Evolutionary conservation across 2,113 vertebrate species (phyloP).

Genomic region (Caracal caracal): DNA sequence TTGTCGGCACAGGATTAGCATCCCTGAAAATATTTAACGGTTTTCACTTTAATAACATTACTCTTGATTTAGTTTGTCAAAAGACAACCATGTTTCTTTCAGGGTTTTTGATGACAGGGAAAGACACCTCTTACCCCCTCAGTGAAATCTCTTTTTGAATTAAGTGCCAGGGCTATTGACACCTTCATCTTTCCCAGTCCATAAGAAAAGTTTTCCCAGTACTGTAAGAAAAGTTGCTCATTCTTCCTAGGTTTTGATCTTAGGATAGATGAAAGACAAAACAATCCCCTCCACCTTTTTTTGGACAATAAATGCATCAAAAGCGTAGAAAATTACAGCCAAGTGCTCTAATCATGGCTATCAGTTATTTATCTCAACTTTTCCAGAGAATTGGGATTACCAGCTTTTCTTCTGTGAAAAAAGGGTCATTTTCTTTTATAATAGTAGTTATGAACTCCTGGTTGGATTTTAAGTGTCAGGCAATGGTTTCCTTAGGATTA

Average conservation of each 20-base stretch:
- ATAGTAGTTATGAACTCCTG: not conserved
- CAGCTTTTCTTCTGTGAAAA: not conserved
- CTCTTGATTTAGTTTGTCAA: not conserved
- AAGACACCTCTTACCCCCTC: not conserved
- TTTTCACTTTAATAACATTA: not conserved
- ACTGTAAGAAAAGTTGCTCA: not conserved
- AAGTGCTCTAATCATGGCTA: not conserved
- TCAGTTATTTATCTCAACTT: not conserved
- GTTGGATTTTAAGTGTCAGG: constrained; percentile 49
- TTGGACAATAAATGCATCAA: not conserved
- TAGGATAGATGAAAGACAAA: not conserved
- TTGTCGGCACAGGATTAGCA: not conserved
- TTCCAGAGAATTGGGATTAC: not conserved
- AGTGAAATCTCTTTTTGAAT: not conserved
- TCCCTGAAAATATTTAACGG: not conserved
- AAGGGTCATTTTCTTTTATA: not conserved
- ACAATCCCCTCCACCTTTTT: not conserved
- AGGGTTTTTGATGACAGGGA: not conserved
- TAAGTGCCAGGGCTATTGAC: not conserved
- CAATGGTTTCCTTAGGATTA: constrained; percentile 46
- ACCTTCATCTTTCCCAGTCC: not conserved
- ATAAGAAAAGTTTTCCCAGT: not conserved
- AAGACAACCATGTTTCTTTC: not conserved
- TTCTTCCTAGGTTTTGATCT: constrained; percentile 29
- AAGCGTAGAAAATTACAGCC: not conserved